Evolutionary conservation across 2,888 invertebrate species (phyloP).

Genomic region (Ennomos quercinarius): DNA sequence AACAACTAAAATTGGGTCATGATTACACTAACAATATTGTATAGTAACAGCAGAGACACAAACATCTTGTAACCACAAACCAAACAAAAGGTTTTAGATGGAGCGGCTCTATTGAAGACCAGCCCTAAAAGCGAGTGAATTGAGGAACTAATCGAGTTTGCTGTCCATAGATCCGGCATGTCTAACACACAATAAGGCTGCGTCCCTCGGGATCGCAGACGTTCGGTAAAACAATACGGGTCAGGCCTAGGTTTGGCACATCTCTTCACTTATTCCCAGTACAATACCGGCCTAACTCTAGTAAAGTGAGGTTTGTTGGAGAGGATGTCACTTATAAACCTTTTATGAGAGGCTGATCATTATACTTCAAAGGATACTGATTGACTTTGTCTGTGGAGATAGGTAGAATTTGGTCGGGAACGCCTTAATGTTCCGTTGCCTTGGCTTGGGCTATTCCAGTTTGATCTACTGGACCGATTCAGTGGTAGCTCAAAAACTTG

Average conservation of each 20-base stretch:
- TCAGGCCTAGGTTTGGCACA: conserved; percentile 39
- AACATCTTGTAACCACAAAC: no score
- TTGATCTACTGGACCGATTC: no score
- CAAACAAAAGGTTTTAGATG: not conserved
- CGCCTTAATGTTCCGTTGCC: no score
- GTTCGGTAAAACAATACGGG: conserved; percentile 52
- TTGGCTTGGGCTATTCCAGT: no score
- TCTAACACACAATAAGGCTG: conserved; percentile 54
- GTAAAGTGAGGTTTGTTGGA: conserved; percentile 13
- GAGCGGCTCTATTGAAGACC: conserved; percentile 5
- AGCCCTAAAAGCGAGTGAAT: conserved; percentile 43
- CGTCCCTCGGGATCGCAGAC: conserved; percentile 47
- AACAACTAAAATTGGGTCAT: no score
- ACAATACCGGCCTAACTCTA: conserved; percentile 12
- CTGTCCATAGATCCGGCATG: conserved; percentile 48
- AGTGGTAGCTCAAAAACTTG: no score
- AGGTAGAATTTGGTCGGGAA: no score
- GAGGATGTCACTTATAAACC: not conserved
- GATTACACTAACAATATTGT: no score
- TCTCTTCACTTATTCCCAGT: conserved; percentile 30
- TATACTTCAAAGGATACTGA: not conserved
- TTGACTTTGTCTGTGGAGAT: no score
- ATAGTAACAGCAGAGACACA: no score
- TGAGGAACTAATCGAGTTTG: conserved; percentile 50
- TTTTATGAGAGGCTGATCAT: conserved; percentile 14